Percentiles rank a stretch among this genome's conserved stretches.
Conservation (phyloP, 2,888 invertebrate genomes). For the Sarcophaga caerulescens region DNA sequence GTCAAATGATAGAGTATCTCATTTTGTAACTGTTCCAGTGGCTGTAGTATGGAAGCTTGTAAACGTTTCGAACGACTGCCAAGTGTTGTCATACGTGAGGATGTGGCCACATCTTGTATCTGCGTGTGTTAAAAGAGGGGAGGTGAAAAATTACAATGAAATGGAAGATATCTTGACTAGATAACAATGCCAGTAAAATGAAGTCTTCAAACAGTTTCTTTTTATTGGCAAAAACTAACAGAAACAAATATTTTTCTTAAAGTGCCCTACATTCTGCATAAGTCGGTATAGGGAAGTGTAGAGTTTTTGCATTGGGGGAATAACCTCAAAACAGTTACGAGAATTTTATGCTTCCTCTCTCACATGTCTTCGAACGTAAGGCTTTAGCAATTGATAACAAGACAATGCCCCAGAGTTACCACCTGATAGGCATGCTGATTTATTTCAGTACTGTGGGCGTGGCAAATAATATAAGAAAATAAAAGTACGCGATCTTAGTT, state of each 20-base stretch:
- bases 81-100: conserved; percentile 88
- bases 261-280: too few relatives aligned
- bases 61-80: conserved; percentile 85
- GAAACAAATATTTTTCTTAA: too few relatives aligned
- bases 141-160: neutral
- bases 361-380: neutral
- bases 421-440: neutral
- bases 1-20: conserved; percentile 89
- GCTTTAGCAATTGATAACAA: neutral
- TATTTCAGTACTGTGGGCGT: too few relatives aligned
- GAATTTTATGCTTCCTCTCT: fast-evolving
- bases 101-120: conserved; percentile 86
- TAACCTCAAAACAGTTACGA: neutral
- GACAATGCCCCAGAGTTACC: neutral
- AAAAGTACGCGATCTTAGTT: too few relatives aligned
- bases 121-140: conserved; percentile 58
- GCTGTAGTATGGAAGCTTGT: conserved; percentile 85
- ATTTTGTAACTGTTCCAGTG: conserved; percentile 86
- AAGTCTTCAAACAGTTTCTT: neutral
- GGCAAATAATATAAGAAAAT: too few relatives aligned
- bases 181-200: neutral
- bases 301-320: too few relatives aligned
- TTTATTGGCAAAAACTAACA: neutral
- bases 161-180: neutral
- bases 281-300: too few relatives aligned